Conservation (phyloP, 2,113 vertebrate genomes). For the Porphyrio hochstetteri region DNA sequence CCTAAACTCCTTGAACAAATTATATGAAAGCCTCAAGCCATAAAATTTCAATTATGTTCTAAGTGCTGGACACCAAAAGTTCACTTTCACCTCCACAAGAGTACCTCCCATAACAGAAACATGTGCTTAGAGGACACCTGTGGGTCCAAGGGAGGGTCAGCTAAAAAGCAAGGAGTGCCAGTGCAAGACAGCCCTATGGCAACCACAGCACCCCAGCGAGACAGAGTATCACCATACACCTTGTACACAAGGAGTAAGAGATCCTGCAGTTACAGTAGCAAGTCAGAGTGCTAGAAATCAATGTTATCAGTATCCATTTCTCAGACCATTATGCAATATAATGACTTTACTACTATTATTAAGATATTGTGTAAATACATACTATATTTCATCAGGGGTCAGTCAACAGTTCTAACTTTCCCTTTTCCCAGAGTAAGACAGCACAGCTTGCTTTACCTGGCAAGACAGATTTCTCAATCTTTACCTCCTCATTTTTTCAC, state of each 20-base stretch:
- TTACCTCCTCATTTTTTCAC: conserved; percentile 29
- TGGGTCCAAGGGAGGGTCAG: background rate
- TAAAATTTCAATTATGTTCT: background rate
- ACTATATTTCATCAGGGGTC: conserved; percentile 11
- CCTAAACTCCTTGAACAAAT: background rate
- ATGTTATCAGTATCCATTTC: background rate
- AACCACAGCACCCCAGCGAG: background rate
- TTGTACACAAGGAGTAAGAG: background rate
- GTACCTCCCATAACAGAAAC: background rate
- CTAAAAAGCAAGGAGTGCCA: background rate
- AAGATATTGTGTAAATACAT: background rate
- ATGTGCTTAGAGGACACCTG: background rate
- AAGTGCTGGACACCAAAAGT: background rate
- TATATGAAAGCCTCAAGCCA: background rate
- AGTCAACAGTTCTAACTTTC: background rate
- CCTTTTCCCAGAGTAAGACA: background rate
- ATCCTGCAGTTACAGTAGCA: background rate
- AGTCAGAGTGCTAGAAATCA: background rate
- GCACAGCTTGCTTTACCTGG: background rate
- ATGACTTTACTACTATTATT: background rate
- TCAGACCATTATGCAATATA: background rate
- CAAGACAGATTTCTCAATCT: conserved; percentile 16
- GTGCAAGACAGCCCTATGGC: accelerated
- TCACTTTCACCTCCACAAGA: background rate
- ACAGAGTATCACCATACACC: accelerated